Evolutionary conservation across 2,113 vertebrate species (phyloP), one percentile per base, ranked within the genome.

Genomic region (Struthidea cinerea): DNA sequence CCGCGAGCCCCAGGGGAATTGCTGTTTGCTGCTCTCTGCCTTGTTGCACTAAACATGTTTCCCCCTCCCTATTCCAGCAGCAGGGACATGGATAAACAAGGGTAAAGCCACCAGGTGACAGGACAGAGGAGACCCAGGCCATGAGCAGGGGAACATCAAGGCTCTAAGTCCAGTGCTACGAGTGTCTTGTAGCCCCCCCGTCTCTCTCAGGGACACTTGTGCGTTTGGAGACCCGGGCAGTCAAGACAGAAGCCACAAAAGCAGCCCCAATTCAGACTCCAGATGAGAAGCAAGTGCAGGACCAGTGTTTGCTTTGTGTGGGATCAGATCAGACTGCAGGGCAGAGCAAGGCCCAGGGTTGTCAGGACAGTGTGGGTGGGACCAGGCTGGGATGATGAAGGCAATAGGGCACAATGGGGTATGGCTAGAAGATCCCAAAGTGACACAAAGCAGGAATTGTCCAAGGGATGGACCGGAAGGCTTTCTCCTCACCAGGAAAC

Each of bases 1-100:
- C 68, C 16, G 1, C 0, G 0, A 50, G 55, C 63, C 94, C 59
- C 56, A 1, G 37, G 83, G 76, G 85, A 93, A 94, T 67, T 22
- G 35, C 71, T 89, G 80, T 91, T 93, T 94, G 94, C 50, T 61
- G 68, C 76, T 77, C 33, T 73, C 83, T 88, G 83, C 42, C 64
- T 73, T 84, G 67, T 70, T 81, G 75, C 79, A 85, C 22, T 73
- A 80, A 90, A 88, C 2, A n/a, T 4, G 0, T 68, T 74, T 84
- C 6, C 9, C 26, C 35, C n/a, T n/a, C n/a, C 20, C 28, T n/a
- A 2, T 49, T 75, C 23, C 46, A 57, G 76, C 56, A 75, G 60
- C 64, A n/a, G 64, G 32, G 27, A 75, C 0, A 0, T 28, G 76
- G 41, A 46, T 68, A 90, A 86, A 60, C 24, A 75, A 52, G 21